A percentile compares a stretch with the other conserved stretches of the same genome.
These are phyloP conservation scores for Panagrolaimus sp. DNA, from an alignment of 1,140 invertebrate species.

Conservation along the genomic window DNA sequence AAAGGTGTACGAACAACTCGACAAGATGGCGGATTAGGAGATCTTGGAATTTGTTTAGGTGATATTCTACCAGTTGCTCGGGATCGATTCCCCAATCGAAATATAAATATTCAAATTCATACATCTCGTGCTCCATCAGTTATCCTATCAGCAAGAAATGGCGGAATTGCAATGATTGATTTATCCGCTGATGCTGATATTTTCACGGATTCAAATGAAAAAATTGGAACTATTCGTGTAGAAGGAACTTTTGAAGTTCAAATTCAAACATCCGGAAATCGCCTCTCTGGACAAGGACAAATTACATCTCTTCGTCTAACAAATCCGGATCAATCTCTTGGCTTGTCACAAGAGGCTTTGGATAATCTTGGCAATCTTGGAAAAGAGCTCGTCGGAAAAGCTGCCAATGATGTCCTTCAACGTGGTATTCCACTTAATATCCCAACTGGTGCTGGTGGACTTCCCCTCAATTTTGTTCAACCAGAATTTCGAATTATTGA, in stretches of 20 bases:
- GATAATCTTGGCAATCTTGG: conserved; percentile 57
- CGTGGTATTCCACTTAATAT: conserved; percentile 47
- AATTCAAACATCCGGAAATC: conserved; percentile 4
- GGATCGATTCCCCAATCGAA: conserved; percentile 55
- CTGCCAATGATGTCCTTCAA: conserved; percentile 43
- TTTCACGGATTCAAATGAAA: conserved; percentile 53
- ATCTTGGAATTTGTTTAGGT: conserved; percentile 56
- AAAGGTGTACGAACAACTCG: neutral
- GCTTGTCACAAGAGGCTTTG: conserved; percentile 55
- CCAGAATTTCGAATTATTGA: conserved; percentile 51
- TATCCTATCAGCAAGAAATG: conserved; percentile 40
- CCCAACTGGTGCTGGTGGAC: conserved; percentile 37
- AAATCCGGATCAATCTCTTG: conserved; percentile 43
- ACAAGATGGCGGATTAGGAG: conserved; percentile 30
- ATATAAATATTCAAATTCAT: conserved; percentile 41
- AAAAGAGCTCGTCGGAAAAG: conserved; percentile 54
- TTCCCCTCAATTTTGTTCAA: conserved; percentile 49
- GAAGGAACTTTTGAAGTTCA: conserved; percentile 43
- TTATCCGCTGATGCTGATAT: conserved; percentile 54
- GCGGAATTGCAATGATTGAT: conserved; percentile 46
- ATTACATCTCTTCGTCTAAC: conserved; percentile 47
- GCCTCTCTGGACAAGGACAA: conserved; percentile 33
- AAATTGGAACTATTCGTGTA: conserved; percentile 43
- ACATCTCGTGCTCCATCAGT: conserved; percentile 53
- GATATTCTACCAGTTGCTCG: conserved; percentile 56